These are phyloP conservation scores for Sinonovacula constricta DNA, from an alignment of 1,140 invertebrate genomes.

Conservation along the genomic window DNA sequence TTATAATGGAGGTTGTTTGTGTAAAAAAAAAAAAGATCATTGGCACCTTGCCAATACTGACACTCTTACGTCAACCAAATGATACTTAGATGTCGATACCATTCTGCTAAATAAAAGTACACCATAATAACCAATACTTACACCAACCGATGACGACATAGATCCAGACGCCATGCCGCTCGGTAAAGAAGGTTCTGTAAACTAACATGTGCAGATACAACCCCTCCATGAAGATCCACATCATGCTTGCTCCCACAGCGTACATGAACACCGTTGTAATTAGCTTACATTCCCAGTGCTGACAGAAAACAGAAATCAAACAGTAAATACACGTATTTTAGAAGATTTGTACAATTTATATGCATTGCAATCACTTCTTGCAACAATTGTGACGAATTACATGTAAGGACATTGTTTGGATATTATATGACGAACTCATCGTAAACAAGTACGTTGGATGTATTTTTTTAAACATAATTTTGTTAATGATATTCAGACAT, in stretches of 20 bases:
- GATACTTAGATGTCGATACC: neutral
- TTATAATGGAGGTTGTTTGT: too few species aligned
- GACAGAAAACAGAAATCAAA: conserved; percentile 53
- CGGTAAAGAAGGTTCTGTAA: conserved; percentile 86
- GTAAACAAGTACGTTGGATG: too few species aligned
- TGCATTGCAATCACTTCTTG: too few species aligned
- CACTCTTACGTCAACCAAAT: neutral
- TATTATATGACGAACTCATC: too few species aligned
- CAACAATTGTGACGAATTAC: too few species aligned
- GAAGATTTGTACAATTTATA: too few species aligned
- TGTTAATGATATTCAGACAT: too few species aligned
- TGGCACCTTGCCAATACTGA: too few species aligned
- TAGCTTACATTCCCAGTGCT: conserved; percentile 85
- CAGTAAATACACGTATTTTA: too few species aligned
- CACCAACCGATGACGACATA: conserved; percentile 88
- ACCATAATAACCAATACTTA: conserved; percentile 76
- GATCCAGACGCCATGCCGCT: conserved; percentile 83
- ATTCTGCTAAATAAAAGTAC: neutral
- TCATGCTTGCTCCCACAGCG: conserved; percentile 87
- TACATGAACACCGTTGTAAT: conserved; percentile 86
- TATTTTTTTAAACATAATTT: too few species aligned
- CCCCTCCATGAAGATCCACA: conserved; percentile 89
- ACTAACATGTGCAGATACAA: conserved; percentile 88
- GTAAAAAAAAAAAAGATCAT: too few species aligned
- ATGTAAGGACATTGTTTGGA: too few species aligned